Base-by-base conservation (phyloP, 2,113 vertebrate species). In the Eulacestoma nigropectus region DNA sequence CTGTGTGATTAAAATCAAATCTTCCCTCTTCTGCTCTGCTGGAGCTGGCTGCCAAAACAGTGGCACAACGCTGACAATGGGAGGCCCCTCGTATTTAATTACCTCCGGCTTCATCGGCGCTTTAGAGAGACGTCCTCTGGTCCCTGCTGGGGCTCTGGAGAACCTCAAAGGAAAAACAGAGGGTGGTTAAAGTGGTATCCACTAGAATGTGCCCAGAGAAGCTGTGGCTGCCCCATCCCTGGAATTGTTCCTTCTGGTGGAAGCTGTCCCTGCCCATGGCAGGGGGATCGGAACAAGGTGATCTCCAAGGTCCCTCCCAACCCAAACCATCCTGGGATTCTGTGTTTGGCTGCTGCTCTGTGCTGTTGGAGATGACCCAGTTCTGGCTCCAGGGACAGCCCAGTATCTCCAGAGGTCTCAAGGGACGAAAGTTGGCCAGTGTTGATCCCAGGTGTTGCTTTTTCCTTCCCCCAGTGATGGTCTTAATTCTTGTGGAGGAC, bases 1-100 rank as follows among this genome's bases (percentile, higher is more conserved):
- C 98, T 97, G 93, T 88, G 97, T 97, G 97, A 98, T 98, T 98
- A 98, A 98, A 98, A 98, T 98, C 97, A 98, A 98, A 98, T 97
- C 97, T 97, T 97, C 84, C 94, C 90, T 97, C 97, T 98, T 98
- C 96, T 98, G 97, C 97, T 98, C 84, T n/a, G 95, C 92, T 93
- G 85, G 89, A 97, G 63, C 90, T 52, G 63, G 59, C 96, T 97
- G 97, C 97, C 97, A 97, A 96, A 92, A 72, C 35, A 81, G 85
- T 97, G 96, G 81, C 72, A 27, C 84, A 47, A 27, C 2, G 76
- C 93, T 92, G 95, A 96, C 95, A 69, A 86, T 91, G 96, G 97
- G 97, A 96, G 96, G 97, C 93, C 94, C 97, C 95, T 97, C 33
- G 23, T 94, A 95, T 97, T 98, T 98, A 97, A 98, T 98, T 98